Percentiles rank a stretch among this genome's conserved stretches.
Evolutionary conservation across 1,140 invertebrate genomes (phyloP).

Genomic region (Cotesia typhae): DNA sequence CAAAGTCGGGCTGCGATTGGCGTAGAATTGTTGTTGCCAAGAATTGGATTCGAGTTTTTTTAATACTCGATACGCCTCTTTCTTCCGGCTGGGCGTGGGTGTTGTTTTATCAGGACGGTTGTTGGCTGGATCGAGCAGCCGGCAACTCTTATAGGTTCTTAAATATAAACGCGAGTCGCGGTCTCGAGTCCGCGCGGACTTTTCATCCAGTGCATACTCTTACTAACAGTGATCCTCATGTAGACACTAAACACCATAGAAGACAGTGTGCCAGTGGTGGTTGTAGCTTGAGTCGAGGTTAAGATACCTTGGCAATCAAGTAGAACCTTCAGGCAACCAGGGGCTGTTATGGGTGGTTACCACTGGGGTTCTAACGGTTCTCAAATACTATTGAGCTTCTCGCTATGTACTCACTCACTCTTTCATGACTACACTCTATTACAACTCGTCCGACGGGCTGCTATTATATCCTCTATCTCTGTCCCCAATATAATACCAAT

Average conservation of each 20-base stretch:
- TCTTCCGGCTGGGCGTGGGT: constrained; percentile 55
- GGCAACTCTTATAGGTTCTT: constrained; percentile 48
- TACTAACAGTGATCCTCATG: too few species aligned
- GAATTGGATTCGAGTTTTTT: constrained; percentile 54
- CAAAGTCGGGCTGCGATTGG: constrained; percentile 45
- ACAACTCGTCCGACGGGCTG: too few species aligned
- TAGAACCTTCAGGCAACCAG: constrained; percentile 65
- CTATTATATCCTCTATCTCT: constrained; percentile 2
- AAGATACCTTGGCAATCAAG: constrained; percentile 67
- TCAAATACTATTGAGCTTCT: constrained; percentile 27
- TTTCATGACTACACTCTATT: background rate
- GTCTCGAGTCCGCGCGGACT: constrained; percentile 39
- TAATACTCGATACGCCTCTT: constrained; percentile 52
- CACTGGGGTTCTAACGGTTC: constrained; percentile 41
- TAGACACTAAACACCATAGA: too few species aligned
- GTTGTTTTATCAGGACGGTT: constrained; percentile 45
- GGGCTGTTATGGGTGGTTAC: constrained; percentile 64
- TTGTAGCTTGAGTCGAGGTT: constrained; percentile 49
- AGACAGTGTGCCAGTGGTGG: background rate
- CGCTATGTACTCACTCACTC: background rate
- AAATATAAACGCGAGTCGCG: constrained; percentile 44
- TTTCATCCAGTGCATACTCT: background rate
- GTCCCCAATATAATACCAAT: too few species aligned
- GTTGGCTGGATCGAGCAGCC: constrained; percentile 45
- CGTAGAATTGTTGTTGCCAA: constrained; percentile 21